Evolutionary conservation across 2,797 vertebrate species (phyloP).

Genomic region (Channallabes apus): DNA sequence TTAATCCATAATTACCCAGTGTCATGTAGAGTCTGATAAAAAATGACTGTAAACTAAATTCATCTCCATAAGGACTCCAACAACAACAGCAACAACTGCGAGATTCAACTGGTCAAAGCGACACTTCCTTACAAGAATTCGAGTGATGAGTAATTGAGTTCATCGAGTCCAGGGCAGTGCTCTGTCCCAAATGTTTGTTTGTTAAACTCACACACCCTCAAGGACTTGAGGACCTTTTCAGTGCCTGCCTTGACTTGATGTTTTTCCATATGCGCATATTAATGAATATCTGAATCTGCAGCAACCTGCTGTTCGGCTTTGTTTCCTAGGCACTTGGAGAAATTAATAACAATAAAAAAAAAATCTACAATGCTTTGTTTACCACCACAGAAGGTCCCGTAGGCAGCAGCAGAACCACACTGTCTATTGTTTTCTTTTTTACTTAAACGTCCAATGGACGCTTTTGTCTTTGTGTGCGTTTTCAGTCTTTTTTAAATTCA

Average conservation of each 20-base stretch:
- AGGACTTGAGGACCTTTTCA: constrained; percentile 19
- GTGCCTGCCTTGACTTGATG: not conserved
- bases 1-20: not conserved
- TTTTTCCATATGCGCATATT: constrained; percentile 23
- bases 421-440: not conserved
- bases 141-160: constrained; percentile 12
- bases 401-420: not conserved
- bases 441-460: not conserved
- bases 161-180: not conserved
- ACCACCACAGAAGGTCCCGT: constrained; percentile 6
- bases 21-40: not conserved
- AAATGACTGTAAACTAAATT: not conserved
- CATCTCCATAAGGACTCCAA: too few relatives aligned
- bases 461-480: not conserved
- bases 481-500: not conserved
- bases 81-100: not conserved
- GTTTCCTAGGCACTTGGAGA: not conserved
- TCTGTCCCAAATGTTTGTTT: not conserved
- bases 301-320: constrained; percentile 11
- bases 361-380: constrained; percentile 4
- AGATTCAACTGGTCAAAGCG: not conserved
- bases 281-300: not conserved
- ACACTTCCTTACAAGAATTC: not conserved
- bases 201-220: not conserved
- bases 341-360: not conserved